These are phyloP conservation scores for Regulus satrapa DNA, from an alignment of 2,113 vertebrate species.

Conservation along the genomic window DNA sequence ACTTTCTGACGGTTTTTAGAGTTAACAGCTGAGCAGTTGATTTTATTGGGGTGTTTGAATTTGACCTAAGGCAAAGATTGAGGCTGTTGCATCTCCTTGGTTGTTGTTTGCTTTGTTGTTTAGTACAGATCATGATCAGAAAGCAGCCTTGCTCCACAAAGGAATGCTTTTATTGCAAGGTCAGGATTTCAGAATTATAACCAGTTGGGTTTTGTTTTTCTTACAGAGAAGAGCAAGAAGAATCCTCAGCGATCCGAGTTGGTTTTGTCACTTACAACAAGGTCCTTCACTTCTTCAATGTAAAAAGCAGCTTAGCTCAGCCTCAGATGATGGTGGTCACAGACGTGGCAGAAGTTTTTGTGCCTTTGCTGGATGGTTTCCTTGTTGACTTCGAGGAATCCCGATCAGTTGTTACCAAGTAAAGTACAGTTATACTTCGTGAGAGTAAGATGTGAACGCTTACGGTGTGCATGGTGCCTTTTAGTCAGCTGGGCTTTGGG, in stretches of 20 bases:
- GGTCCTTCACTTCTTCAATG: constrained; percentile 95
- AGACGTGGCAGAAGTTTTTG: constrained; percentile 89
- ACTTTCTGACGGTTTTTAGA: not conserved
- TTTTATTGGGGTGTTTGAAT: not conserved
- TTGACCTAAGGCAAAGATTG: not conserved
- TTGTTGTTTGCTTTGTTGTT: not conserved
- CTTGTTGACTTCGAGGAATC: constrained; percentile 92
- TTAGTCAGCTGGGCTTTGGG: not conserved
- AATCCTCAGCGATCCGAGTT: constrained; percentile 81
- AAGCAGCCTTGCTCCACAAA: not conserved
- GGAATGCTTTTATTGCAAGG: not conserved
- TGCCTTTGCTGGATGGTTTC: constrained; percentile 91
- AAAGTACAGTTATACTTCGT: constrained; percentile 5
- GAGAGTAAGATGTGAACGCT: not conserved
- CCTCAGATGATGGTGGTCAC: constrained; percentile 99
- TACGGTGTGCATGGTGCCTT: not conserved
- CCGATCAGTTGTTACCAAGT: constrained; percentile 87
- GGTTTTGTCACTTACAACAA: constrained; percentile 96
- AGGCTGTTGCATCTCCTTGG: not conserved
- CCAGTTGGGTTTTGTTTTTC: not conserved
- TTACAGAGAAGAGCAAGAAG: constrained; percentile 83
- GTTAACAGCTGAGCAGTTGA: not conserved
- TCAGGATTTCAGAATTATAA: not conserved
- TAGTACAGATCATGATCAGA: not conserved
- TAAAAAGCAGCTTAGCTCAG: constrained; percentile 91